Base-by-base conservation (phyloP, 2,888 invertebrate genomes). In the Monopis laevigella region DNA sequence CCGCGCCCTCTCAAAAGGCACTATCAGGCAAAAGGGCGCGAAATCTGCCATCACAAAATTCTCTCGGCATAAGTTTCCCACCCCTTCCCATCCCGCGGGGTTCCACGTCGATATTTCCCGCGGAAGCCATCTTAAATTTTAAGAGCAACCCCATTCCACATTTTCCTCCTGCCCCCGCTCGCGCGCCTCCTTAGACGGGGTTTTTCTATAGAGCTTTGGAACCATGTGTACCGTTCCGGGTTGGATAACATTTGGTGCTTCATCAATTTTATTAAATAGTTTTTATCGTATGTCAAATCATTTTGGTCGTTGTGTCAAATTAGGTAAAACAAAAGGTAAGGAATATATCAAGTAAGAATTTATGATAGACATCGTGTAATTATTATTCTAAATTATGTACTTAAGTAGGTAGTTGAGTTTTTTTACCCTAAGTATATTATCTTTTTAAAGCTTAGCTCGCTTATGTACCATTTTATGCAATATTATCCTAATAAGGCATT, bases 101-200 rank as follows among this genome's bases (percentile, higher is more conserved):
- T 51, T 47, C 51, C 63, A 70, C 77, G 77, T 77, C 77, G 72
- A 75, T 77, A 77, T 62, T 41, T 65, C 68, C 65, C 67, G 59
- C 63, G 77, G 78, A 75, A 73, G 78, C 77, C 78, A 77, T 78
- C 78, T 78, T 78, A 75, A 75, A 77, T 77, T 77, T 74, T 78
- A 74, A 71, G 70, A 62, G 61, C 62, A 53, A 53, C 55, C 51
- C 54, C 45, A 49, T 46, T 49, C 46, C 48, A 43, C 51, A 49
- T 50, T 43, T 47, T 49, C 43, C 52, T 26, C 39, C 14, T 13
- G 8, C 11, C 16, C 28, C 28, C 16, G 4, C 16, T n/a, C 13
- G 41, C 41, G 41, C 41, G 60, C 65, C 73, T 70, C 75, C 77
- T 74, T 67, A 78, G 77, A 75, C 66, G 56, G 66, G 71, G 59